Evolutionary conservation across 2,797 vertebrate species (phyloP).

Genomic region (Epinephelus awoara): DNA sequence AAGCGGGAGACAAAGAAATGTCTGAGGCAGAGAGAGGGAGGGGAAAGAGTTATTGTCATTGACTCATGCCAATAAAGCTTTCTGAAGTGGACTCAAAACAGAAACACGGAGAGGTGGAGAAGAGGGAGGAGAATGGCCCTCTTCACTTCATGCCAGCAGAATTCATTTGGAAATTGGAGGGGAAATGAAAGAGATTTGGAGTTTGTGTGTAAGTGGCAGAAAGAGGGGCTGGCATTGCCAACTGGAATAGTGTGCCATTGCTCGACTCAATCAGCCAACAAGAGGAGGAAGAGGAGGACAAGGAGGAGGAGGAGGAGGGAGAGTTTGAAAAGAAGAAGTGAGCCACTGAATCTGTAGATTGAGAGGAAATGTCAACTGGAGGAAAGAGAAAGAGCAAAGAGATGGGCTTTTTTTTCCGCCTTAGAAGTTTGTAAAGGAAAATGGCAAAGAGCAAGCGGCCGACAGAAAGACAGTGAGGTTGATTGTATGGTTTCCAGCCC

Average conservation of each 20-base stretch:
- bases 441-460: constrained; percentile 44
- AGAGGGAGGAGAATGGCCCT: constrained; percentile 44
- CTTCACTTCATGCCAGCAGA: constrained; percentile 49
- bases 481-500: constrained; percentile 61
- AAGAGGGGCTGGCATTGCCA: constrained; percentile 46
- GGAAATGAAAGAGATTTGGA: constrained; percentile 45
- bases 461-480: constrained; percentile 50
- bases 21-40: neutral
- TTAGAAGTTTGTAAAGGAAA: constrained; percentile 59
- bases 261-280: constrained; percentile 51
- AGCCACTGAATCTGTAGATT: constrained; percentile 45
- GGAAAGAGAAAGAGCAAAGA: constrained; percentile 48
- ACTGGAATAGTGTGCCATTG: constrained; percentile 56
- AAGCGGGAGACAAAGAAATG: neutral
- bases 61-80: constrained; percentile 40
- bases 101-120: constrained; percentile 9
- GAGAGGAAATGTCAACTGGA: constrained; percentile 66
- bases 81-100: constrained; percentile 40
- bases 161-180: constrained; percentile 59
- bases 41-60: constrained; percentile 32
- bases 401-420: constrained; percentile 3
- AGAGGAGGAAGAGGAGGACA: constrained; percentile 39
- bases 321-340: constrained; percentile 5
- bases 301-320: constrained; percentile 22
- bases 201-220: constrained; percentile 52